These are phyloP conservation scores for Desmodus rotundus DNA, from an alignment of 2,113 vertebrate genomes.

Conservation along the genomic window DNA sequence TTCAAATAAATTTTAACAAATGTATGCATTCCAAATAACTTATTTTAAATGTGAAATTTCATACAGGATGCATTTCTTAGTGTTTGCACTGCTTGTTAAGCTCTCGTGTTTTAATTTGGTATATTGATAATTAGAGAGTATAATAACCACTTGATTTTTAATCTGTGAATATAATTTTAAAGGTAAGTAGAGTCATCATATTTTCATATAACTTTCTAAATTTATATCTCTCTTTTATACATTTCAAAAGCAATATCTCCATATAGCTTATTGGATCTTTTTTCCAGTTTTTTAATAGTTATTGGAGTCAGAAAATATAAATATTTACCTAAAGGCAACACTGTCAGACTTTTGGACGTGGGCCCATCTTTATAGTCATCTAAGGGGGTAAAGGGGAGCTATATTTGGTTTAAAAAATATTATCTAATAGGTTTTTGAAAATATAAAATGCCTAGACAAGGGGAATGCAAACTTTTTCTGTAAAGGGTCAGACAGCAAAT, in stretches of 20 bases:
- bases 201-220: background rate
- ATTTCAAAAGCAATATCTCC: background rate
- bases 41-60: background rate
- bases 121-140: background rate
- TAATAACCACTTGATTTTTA: background rate
- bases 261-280: background rate
- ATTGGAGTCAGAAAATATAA: background rate
- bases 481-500: background rate
- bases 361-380: background rate
- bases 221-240: background rate
- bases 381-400: background rate
- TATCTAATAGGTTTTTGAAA: background rate
- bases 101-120: background rate
- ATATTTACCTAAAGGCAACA: background rate
- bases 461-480: background rate
- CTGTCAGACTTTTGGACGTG: background rate
- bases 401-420: background rate
- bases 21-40: background rate
- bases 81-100: background rate
- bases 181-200: background rate
- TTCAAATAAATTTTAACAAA: conserved; percentile 22
- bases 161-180: background rate
- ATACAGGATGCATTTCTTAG: background rate
- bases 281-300: background rate
- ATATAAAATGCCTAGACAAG: background rate